Percentiles rank a stretch among this genome's conserved stretches.
phyloP scores from a whole-genome alignment of 2,888 invertebrate genomes.

The Cephus spinipes region DNA sequence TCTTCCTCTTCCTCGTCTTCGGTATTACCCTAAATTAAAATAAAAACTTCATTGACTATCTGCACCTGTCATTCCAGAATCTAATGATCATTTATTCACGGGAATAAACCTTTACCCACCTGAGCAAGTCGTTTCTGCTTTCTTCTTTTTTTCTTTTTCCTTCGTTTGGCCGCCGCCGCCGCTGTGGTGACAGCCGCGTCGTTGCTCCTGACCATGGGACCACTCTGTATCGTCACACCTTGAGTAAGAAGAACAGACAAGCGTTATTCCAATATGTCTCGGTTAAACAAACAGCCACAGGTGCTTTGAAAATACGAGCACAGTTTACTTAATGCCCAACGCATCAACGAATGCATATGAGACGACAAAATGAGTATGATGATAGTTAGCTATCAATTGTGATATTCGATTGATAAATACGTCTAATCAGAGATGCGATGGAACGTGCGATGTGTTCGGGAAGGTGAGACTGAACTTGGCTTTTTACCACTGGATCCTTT shows the following conservation, averaged over 20 bases:
- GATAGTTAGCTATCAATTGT: background rate
- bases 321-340: background rate
- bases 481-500: constrained; percentile 19
- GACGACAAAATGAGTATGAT: background rate
- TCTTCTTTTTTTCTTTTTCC: constrained; percentile 62
- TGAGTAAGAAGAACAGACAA: constrained; percentile 32
- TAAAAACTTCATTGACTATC: background rate
- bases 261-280: background rate
- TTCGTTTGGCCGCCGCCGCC: constrained; percentile 48
- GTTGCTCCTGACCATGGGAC: constrained; percentile 58
- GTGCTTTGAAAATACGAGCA: background rate
- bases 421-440: background rate
- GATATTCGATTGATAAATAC: background rate
- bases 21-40: constrained; percentile 41
- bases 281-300: background rate
- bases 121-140: constrained; percentile 56
- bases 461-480: constrained; percentile 31
- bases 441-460: background rate
- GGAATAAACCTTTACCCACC: constrained; percentile 39
- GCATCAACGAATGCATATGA: background rate
- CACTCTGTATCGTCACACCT: constrained; percentile 64
- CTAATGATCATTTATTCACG: background rate
- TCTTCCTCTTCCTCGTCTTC: constrained; percentile 58
- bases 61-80: background rate
- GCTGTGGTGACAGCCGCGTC: constrained; percentile 41